phyloP scores from a whole-genome alignment of 2,797 vertebrate genomes.

The Scolopax rusticola region DNA sequence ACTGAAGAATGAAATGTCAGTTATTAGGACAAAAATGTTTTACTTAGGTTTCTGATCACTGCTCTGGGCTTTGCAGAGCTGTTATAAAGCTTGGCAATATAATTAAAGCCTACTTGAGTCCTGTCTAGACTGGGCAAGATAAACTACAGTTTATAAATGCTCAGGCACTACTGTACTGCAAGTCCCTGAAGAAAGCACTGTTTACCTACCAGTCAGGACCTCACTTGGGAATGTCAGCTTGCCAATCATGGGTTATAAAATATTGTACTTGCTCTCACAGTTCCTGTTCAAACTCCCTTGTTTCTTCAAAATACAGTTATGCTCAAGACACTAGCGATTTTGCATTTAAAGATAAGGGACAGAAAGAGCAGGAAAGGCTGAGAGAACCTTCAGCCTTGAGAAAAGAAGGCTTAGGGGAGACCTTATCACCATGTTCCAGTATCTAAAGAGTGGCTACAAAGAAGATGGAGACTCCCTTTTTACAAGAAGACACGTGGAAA shows the following conservation, averaged over 20 bases:
- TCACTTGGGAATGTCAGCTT: background rate
- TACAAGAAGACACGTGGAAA: background rate
- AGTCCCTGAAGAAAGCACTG: slow-evolving; percentile 1
- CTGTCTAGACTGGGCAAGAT: background rate
- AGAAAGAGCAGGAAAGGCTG: background rate
- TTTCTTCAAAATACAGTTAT: background rate
- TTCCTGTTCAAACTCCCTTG: background rate
- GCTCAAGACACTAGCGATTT: background rate
- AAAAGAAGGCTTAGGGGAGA: background rate
- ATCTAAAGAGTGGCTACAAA: background rate
- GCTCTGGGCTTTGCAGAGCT: slow-evolving; percentile 23
- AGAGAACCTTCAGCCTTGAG: background rate
- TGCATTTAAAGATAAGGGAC: background rate
- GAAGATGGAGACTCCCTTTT: background rate
- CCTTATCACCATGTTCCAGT: background rate
- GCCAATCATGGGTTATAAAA: background rate
- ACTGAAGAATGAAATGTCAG: background rate
- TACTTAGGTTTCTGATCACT: slow-evolving; percentile 4
- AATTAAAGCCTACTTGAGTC: slow-evolving; percentile 29
- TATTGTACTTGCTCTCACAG: background rate
- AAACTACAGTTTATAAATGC: slow-evolving; percentile 14
- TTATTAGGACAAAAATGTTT: slow-evolving; percentile 18
- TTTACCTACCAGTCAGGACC: slow-evolving; percentile 14
- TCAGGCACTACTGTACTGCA: background rate
- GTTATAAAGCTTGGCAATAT: slow-evolving; percentile 15